Percentiles rank a stretch among this genome's conserved stretches.
phyloP scores from a whole-genome alignment of 2,888 invertebrate species.

The Hypomecis punctinalis region DNA sequence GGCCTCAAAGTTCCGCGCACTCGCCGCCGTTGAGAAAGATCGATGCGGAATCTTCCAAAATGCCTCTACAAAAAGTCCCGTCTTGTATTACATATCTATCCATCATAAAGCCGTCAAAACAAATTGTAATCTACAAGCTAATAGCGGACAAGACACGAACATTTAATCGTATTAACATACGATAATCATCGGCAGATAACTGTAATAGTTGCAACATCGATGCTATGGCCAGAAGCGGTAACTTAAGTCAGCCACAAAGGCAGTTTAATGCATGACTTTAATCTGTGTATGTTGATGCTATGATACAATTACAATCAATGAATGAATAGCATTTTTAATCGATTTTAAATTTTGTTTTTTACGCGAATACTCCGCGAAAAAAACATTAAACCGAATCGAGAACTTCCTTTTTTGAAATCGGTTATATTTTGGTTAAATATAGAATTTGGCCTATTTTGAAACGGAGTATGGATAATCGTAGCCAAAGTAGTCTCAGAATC shows the following conservation, averaged over 20 bases:
- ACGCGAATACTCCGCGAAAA: too few relatives aligned
- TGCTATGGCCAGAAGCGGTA: slow-evolving; percentile 54
- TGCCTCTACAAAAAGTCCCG: slow-evolving; percentile 11
- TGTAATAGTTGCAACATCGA: slow-evolving; percentile 75
- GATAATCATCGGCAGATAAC: slow-evolving; percentile 70
- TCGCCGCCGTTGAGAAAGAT: neutral
- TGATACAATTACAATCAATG: too few relatives aligned
- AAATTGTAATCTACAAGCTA: slow-evolving; percentile 45
- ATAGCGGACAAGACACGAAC: slow-evolving; percentile 50
- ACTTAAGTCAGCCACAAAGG: slow-evolving; percentile 47
- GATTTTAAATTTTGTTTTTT: too few relatives aligned
- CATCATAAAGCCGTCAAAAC: slow-evolving; percentile 35
- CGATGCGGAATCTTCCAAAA: slow-evolving; percentile 9
- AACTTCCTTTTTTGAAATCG: too few relatives aligned
- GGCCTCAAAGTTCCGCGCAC: neutral
- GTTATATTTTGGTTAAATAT: too few relatives aligned
- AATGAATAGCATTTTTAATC: too few relatives aligned
- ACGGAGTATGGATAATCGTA: too few relatives aligned
- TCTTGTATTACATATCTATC: slow-evolving; percentile 26
- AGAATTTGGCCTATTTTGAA: too few relatives aligned
- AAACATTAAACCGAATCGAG: too few relatives aligned
- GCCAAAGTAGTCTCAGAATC: too few relatives aligned
- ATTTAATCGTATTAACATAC: slow-evolving; percentile 70
- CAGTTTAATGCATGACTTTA: too few relatives aligned
- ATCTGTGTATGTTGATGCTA: neutral